These are phyloP conservation scores for Erythrocebus patas DNA, from an alignment of 2,113 vertebrate species.

Conservation along the genomic window DNA sequence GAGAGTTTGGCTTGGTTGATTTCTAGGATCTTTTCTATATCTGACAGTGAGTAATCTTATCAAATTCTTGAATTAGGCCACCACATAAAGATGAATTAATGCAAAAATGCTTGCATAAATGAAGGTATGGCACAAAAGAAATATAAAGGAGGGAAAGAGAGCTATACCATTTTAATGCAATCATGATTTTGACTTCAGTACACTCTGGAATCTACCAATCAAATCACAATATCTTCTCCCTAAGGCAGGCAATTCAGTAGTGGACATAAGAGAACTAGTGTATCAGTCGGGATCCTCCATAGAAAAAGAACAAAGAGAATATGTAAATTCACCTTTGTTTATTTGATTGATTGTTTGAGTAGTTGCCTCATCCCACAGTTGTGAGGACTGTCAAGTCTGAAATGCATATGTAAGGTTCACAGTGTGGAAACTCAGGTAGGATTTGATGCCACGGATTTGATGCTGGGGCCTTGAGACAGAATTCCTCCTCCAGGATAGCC, in stretches of 20 bases:
- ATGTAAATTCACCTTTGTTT: background rate
- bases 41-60: background rate
- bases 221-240: slow-evolving; percentile 13
- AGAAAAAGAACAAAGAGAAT: background rate
- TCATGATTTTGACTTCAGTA: background rate
- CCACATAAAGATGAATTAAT: background rate
- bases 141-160: background rate
- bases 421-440: background rate
- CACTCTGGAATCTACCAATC: background rate
- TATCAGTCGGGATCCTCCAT: background rate
- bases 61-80: background rate
- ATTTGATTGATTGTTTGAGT: background rate
- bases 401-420: background rate
- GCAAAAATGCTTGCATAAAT: background rate
- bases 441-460: background rate
- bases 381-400: background rate
- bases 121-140: background rate
- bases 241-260: background rate
- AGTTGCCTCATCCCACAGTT: background rate
- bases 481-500: background rate
- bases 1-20: background rate
- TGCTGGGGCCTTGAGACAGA: background rate
- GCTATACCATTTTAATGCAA: background rate
- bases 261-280: background rate
- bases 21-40: background rate